phyloP scores from a whole-genome alignment of 30 jellyfish, hydroid and myxozoan genomes.

The Aurelia sp. region DNA sequence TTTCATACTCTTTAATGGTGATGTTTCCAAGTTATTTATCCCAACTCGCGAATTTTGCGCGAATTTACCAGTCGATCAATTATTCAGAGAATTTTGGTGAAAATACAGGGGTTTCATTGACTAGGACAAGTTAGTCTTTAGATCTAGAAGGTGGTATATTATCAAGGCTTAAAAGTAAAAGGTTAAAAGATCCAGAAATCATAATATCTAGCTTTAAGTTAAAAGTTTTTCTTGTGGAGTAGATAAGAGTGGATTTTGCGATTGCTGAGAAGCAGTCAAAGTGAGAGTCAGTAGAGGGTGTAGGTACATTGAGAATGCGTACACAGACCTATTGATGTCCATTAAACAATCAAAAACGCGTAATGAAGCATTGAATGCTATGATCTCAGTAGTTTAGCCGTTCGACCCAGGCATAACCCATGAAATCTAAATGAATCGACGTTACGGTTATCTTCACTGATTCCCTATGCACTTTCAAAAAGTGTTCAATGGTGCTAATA shows the following conservation, averaged over 20 bases:
- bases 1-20: too few relatives aligned
- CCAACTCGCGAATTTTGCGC: background rate
- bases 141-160: conserved; percentile 37
- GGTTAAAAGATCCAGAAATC: conserved; percentile 19
- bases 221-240: background rate
- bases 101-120: conserved; percentile 38
- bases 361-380: conserved; percentile 58
- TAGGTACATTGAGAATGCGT: conserved; percentile 49
- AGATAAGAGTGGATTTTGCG: background rate
- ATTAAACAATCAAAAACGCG: conserved; percentile 24
- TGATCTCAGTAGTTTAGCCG: conserved; percentile 66
- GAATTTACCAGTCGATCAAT: conserved; percentile 51
- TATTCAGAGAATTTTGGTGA: background rate
- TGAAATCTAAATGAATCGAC: conserved; percentile 28
- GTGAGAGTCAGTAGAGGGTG: conserved; percentile 33
- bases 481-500: conserved; percentile 47
- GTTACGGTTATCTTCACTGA: conserved; percentile 16
- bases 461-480: conserved; percentile 15
- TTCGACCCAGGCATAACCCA: conserved; percentile 56
- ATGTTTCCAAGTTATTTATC: too few relatives aligned
- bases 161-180: background rate
- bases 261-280: background rate
- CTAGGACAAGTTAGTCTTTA: conserved; percentile 7
- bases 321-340: conserved; percentile 23
- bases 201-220: background rate